Percentiles rank a stretch among this genome's conserved stretches.
phyloP scores from a whole-genome alignment of 2,888 invertebrate genomes.

The Leucophenga maculata region DNA sequence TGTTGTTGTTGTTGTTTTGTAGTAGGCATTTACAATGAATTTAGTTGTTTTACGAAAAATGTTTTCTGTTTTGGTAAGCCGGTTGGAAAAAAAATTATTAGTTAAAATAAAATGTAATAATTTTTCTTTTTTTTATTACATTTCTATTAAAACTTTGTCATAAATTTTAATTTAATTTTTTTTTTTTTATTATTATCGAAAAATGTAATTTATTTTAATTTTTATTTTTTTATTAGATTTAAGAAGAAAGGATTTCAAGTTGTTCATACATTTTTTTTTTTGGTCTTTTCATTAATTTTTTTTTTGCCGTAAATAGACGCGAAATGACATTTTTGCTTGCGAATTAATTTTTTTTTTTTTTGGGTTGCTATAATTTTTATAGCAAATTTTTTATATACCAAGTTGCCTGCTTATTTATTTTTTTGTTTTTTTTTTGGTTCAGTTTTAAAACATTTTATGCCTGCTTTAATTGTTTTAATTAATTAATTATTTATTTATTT shows the following conservation, averaged over 20 bases:
- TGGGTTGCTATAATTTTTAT: slow-evolving; percentile 34
- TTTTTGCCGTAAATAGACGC: slow-evolving; percentile 20
- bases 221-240: slow-evolving; percentile 42
- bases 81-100: slow-evolving; percentile 44
- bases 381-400: slow-evolving; percentile 44
- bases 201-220: slow-evolving; percentile 41
- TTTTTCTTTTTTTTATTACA: slow-evolving; percentile 31
- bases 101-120: slow-evolving; percentile 42
- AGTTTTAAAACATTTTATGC: slow-evolving; percentile 25
- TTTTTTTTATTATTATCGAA: slow-evolving; percentile 16
- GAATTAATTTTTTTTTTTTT: slow-evolving; percentile 38
- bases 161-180: slow-evolving; percentile 32
- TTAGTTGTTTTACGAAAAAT: slow-evolving; percentile 31
- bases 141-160: slow-evolving; percentile 35
- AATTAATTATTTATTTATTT: slow-evolving; percentile 37
- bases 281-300: slow-evolving; percentile 26
- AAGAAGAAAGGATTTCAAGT: slow-evolving; percentile 59
- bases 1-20: slow-evolving; percentile 45
- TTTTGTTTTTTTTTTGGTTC: slow-evolving; percentile 35
- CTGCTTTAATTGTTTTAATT: slow-evolving; percentile 37
- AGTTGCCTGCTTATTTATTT: slow-evolving; percentile 49
- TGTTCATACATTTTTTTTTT: slow-evolving; percentile 33
- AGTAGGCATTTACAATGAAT: slow-evolving; percentile 57
- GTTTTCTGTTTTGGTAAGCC: slow-evolving; percentile 47
- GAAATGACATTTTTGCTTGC: slow-evolving; percentile 32